Evolutionary conservation across 2,797 vertebrate species (phyloP), one percentile per base, ranked within the genome.

Genomic region (Enteromius anoplus): DNA sequence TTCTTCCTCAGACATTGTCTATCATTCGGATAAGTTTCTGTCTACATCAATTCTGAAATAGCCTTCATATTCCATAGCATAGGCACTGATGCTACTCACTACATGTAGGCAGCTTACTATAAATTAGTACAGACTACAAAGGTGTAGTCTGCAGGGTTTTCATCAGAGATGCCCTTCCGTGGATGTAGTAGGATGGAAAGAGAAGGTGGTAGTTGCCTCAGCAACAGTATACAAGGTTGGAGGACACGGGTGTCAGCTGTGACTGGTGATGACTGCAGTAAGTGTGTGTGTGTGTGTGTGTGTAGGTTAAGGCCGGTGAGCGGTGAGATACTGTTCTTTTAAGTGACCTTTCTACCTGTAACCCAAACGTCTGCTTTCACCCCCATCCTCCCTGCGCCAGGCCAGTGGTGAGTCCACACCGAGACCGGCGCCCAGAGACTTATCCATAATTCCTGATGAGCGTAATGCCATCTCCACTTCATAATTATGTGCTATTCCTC

Each of bases 401-500:
- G 86, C 83, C 86, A n/a, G 73, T 10, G 66, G 37, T 40, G 62
- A 49, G 51, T 58, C 29, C 19, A 49, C 51, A 51, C 81, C 5
- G 47, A 62, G 62, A 62, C 85, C 78, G 80, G 88, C 84, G 89
- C 90, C 90, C 87, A 89, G 89, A 93, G 93, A 92, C 91, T 93
- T 92, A 94, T 94, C 91, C 92, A 94, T 97, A 96, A 96, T 97
- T 96, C 95, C 96, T 96, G 94, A 95, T 93, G 95, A 95, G 93
- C 94, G 93, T 96, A 96, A 96, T 95, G 95, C 93, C 94, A 96
- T 96, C 95, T 92, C 87, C 93, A 96, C 95, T 96, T 96, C 93
- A 95, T 97, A 97, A 97, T 97, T 95, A 95, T 93, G 94, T 95
- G 94, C 93, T 96, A 96, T 97, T 96, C 95, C 95, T 96, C 42